Evolutionary conservation across 2,113 vertebrate species (phyloP), one percentile per base, ranked within the genome.

Genomic region (Ranitomeya variabilis): DNA sequence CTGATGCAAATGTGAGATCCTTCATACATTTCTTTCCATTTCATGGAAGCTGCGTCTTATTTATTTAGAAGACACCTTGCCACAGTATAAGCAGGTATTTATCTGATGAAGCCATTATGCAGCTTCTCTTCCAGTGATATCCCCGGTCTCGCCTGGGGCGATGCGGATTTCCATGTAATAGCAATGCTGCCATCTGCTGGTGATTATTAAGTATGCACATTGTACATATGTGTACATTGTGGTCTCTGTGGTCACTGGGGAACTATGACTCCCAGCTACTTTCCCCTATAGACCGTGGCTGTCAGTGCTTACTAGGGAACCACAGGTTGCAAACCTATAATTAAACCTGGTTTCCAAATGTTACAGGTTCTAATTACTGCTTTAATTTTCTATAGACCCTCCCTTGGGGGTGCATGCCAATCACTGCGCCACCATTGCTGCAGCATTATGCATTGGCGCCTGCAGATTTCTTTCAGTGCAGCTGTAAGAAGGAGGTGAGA

Each of bases 121-220:
- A 13, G 80, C 26, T 82, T 62, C 80, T 45, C 57, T 64, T 45
- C 64, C 60, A 51, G 6, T 45, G 0, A 4, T 37, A 60, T 51
- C 80, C 66, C 18, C 12, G 37, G 23, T 51, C 80, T 37, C 1
- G 60, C 31, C 31, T 51, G 4, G 18, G 60, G 31, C 55, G 7
- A 7, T 13, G 31, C 0, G 9, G 26, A 18, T 64, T 64, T 51
- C 45, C 1, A 64, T 11, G 60, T 8, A 45, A 81, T 81, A 60
- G 31, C 57, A 64, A 81, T 81, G 80, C 59, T 59, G 60, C 60
- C 80, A 83, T 83, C 80, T 83, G 80, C 31, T 83, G 80, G 60
- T 4, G 6, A 37, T 12, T 2, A 62, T 1, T 21, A 19, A 10
- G 13, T 19, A 64, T 19, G 11, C 7, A 9, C 55, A 31, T 2